Conservation (phyloP, 2,888 invertebrate species). For the Sarcophaga carnaria region DNA sequence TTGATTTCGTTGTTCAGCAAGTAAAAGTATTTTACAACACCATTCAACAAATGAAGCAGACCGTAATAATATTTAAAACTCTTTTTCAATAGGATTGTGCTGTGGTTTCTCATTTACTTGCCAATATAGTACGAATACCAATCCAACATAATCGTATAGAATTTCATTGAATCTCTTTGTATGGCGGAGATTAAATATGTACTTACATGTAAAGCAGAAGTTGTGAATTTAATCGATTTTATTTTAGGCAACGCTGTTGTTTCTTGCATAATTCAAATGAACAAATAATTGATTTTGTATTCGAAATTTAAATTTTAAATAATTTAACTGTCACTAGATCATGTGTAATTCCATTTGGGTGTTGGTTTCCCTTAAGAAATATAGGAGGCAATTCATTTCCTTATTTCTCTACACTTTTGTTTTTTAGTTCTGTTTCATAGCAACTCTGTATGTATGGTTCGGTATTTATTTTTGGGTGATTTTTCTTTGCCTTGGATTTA, state of each 20-base stretch:
- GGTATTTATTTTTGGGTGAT: neutral
- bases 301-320: neutral
- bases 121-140: too few relatives aligned
- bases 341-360: too few relatives aligned
- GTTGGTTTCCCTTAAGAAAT: neutral
- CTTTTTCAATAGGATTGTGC: conserved; percentile 43
- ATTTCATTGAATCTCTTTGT: too few relatives aligned
- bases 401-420: neutral
- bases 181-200: neutral
- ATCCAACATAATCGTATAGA: too few relatives aligned
- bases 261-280: neutral
- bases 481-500: neutral
- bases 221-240: neutral
- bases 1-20: conserved; percentile 41
- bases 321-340: too few relatives aligned
- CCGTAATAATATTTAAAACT: conserved; percentile 66
- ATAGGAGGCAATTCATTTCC: neutral
- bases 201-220: neutral
- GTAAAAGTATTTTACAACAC: conserved; percentile 32
- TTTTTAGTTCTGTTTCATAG: neutral
- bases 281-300: neutral
- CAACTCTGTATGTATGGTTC: neutral
- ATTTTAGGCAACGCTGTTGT: neutral
- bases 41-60: conserved; percentile 55
- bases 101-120: too few relatives aligned